Evolutionary conservation across 2,113 vertebrate species (phyloP).

Genomic region (Electrona antarctica): DNA sequence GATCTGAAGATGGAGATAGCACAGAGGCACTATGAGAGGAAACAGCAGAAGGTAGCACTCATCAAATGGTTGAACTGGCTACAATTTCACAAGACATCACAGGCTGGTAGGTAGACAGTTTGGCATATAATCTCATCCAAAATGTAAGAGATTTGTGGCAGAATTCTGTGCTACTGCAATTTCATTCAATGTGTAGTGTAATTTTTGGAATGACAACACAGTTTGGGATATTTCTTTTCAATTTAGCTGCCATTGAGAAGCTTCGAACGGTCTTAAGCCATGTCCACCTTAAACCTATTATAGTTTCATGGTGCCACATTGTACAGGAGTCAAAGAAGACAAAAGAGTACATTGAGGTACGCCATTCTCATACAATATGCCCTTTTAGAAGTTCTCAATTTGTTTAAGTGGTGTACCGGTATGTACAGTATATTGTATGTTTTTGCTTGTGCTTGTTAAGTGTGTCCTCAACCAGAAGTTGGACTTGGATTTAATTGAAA

Average conservation of each 20-base stretch:
- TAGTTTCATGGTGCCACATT: slow-evolving; percentile 53
- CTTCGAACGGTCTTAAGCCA: slow-evolving; percentile 44
- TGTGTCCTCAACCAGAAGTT: slow-evolving; percentile 41
- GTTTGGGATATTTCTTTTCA: slow-evolving; percentile 17
- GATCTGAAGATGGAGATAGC: slow-evolving; percentile 51
- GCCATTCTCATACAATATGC: background rate
- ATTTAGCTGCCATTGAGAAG: slow-evolving; percentile 54
- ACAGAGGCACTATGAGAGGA: slow-evolving; percentile 40
- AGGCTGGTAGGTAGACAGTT: slow-evolving; percentile 54
- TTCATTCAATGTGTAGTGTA: background rate
- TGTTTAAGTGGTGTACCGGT: slow-evolving; percentile 2
- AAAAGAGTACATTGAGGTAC: slow-evolving; percentile 67
- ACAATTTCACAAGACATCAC: slow-evolving; percentile 37
- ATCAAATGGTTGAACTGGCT: slow-evolving; percentile 58
- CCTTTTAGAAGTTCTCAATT: background rate
- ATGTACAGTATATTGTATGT: slow-evolving; percentile 11
- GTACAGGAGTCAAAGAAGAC: slow-evolving; percentile 55
- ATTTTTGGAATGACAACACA: background rate
- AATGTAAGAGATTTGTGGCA: slow-evolving; percentile 29
- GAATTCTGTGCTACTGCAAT: background rate
- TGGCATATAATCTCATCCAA: background rate
- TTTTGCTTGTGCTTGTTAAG: background rate
- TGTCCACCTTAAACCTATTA: slow-evolving; percentile 31
- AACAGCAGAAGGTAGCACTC: slow-evolving; percentile 29
- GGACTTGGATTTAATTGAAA: slow-evolving; percentile 42